Evolutionary conservation across 2,113 vertebrate genomes (phyloP), one percentile per base, ranked within the genome.

Genomic region (Pycnonotus jocosus): DNA sequence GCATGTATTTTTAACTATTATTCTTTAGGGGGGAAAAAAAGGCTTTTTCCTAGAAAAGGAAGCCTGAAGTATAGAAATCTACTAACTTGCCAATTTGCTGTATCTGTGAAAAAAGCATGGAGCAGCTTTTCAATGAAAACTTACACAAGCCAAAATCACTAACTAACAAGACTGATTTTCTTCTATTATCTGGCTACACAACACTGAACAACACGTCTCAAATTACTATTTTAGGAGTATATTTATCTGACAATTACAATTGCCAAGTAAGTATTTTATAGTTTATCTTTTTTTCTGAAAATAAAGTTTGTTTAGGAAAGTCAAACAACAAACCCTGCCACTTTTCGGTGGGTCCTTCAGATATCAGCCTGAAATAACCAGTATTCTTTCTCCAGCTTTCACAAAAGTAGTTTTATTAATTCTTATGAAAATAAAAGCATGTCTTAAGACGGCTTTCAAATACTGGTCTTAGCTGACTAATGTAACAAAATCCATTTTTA

Each of bases 1-100:
- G 7, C 3, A 31, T 10, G 6, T 12, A 57, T 68, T 91, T 81
- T 77, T 13, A 80, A 65, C 9, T 51, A 45, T 12, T 65, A 65
- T 1, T 69, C 6, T 18, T 51, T 22, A 51, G 25, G 5, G 7
- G 1, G 1, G 24, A 45, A 58, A 51, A 42, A 28, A 2, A 8
- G 1, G 1, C 1, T 69, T 82, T 35, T 72, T 42, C 40, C 48
- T n/a, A 37, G 53, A 66, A 83, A 85, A 66, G 17, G 20, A 35
- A 62, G 4, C 7, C 16, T 12, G 5, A 8, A 31, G 6, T n/a
- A 60, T 0, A 51, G 27, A 71, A 70, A 92, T 57, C 14, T 42
- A 69, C 51, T 53, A 25, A 61, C 15, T 51, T 68, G 21, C 8
- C 23, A 54, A 30, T 9, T 54, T 68, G 53, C 9, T 61, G 13